Evolutionary conservation across 1,140 invertebrate species (phyloP), one percentile per base, ranked within the genome.

Genomic region (Lasioglossum baleicum): DNA sequence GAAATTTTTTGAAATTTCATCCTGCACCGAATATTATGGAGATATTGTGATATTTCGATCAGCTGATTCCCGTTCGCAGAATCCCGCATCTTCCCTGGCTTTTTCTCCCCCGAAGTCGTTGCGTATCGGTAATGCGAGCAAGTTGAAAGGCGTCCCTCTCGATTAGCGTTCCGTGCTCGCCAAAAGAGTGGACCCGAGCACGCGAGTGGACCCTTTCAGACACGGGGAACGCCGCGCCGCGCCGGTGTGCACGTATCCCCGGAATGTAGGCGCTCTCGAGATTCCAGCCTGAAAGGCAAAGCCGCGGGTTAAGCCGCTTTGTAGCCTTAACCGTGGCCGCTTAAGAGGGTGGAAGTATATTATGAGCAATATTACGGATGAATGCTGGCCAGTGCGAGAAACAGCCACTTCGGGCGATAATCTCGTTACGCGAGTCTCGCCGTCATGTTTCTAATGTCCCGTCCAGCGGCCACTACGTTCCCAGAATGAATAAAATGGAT

Each of bases 331-430:
- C 78, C 85, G 85, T 73, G 58, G 35, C 75, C 60, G 75, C 75
- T 87, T 82, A 82, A 87, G 82, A 84, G 85, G 85, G 85, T 82
- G 79, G 81, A 84, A 87, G 84, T 87, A 82, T 87, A 87, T 87
- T 87, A 87, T 66, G 82, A 82, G 61, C 63, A 73, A 87, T 86
- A 84, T 87, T 79, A 84, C 76, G 85, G 85, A 87, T 84, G 85
- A 87, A 86, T 84, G 82, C 78, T 48, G 75, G 68, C 68, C 82
- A 81, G 71, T 53, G 85, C 75, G 84, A 87, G 82, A 87, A 87
- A 87, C 85, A 84, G 85, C 85, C 82, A 82, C 79, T 81, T 81
- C 53, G 67, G 78, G 73, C 84, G 82, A 74, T 87, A 83, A 87
- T 86, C 85, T 87, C 71, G 79, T 87, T 81, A 84, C 77, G 17